phyloP scores from a whole-genome alignment of 2,888 invertebrate species.

The Ormyrus thymus region DNA sequence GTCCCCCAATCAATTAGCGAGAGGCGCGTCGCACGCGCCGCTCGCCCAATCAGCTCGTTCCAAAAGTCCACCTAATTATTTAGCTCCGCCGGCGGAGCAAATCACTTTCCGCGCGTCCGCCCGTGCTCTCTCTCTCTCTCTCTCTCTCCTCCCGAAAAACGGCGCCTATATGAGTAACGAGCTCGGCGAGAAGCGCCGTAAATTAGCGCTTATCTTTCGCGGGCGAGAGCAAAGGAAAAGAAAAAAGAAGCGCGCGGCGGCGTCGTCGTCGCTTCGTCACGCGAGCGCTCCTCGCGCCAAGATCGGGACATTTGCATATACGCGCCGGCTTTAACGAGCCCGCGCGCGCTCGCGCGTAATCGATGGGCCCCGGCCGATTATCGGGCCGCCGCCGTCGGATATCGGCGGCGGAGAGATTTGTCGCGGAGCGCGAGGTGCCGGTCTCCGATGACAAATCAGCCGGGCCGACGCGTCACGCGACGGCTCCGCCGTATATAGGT shows the following conservation, averaged over 20 bases:
- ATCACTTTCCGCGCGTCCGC: neutral
- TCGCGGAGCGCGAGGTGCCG: neutral
- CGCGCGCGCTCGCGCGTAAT: conserved; percentile 10
- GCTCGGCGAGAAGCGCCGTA: conserved; percentile 21
- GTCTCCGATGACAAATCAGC: conserved; percentile 13
- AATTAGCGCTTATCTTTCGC: conserved; percentile 4
- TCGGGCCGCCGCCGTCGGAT: conserved; percentile 1
- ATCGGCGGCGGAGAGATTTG: conserved; percentile 25
- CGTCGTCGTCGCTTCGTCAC: conserved; percentile 24
- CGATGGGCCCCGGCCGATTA: conserved; percentile 26
- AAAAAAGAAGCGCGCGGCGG: conserved; percentile 1
- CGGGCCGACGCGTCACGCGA: conserved; percentile 16
- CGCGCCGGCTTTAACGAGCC: conserved; percentile 18
- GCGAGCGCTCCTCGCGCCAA: conserved; percentile 30
- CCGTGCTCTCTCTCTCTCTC: no score
- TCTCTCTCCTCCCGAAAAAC: neutral
- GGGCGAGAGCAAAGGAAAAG: neutral
- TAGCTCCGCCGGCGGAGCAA: neutral
- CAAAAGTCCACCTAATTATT: neutral
- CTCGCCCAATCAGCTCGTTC: no score
- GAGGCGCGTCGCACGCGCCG: no score
- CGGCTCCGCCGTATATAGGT: no score
- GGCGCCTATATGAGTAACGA: neutral
- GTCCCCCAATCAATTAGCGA: neutral
- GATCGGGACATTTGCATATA: conserved; percentile 30